Base-by-base conservation (phyloP, 23 tunicate genomes). In the Botrylloides violaceus region DNA sequence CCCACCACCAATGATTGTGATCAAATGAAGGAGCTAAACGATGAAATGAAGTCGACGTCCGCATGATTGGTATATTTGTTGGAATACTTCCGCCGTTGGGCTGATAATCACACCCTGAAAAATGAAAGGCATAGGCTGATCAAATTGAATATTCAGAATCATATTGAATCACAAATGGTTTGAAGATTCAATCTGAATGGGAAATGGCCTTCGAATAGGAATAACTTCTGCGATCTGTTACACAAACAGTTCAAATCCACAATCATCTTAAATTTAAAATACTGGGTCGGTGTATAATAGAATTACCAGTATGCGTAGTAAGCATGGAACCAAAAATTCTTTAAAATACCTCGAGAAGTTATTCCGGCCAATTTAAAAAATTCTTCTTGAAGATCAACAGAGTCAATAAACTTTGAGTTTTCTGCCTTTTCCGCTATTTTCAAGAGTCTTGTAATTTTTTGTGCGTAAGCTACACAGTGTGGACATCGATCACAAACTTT, bases 401-500 rank as follows among this genome's bases (percentile, higher is more conserved):
- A 43, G 53, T 43, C 53, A 9, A 7, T 9, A 9, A 15, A 43
- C 53, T 43, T 63, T 4, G 34, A 27, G 9, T 63, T 63, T 31
- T 63, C 70, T 20, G 26, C 65, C 21, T n/a, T 15, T n/a, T n/a
- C n/a, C 20, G 70, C 70, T n/a, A 30, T 64, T 43, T 68, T 68
- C 36, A 37, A 43, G 12, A 68, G 58, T 65, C 65, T 29, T 27
- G 70, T 72, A 9, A 85, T 73, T 56, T 80, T 84, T 24, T 62
- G 48, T 18, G 79, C 85, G 53, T 79, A 65, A 2, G 81, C 84
- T 2, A 66, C 61, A 60, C 94, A 85, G 34, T 85, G 77, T 18
- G 94, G 77, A 60, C 94, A 85, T 0, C 76, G 81, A 23, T 85
- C 84, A 65, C 94, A 85, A 19, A 85, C 73, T 79, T 85, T 79